Evolutionary conservation across 2,888 invertebrate genomes (phyloP).

Genomic region (Cantharis flavilabris): DNA sequence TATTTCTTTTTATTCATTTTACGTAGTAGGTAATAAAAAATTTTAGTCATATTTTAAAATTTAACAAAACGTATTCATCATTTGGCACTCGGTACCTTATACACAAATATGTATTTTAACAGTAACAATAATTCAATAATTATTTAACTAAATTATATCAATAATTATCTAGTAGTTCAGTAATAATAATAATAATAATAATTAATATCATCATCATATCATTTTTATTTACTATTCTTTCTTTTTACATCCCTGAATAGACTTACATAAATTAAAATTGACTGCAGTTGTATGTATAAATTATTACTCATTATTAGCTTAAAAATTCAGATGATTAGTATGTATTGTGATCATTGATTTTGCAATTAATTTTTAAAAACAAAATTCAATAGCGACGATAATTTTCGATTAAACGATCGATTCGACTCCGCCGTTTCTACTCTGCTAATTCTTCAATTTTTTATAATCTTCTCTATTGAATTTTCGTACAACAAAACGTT

Average conservation of each 20-base stretch:
- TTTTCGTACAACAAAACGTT: neutral
- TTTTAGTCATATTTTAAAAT: neutral
- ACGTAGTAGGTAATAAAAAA: slow-evolving; percentile 8
- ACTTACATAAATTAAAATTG: slow-evolving; percentile 9
- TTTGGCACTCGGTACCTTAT: slow-evolving; percentile 30
- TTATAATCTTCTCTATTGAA: neutral
- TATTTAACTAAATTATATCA: slow-evolving; percentile 1
- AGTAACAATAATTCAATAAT: slow-evolving; percentile 22
- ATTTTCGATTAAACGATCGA: neutral
- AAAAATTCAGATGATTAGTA: neutral
- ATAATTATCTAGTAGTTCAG: neutral
- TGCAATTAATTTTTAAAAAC: neutral
- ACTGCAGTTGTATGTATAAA: neutral
- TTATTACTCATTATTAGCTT: neutral
- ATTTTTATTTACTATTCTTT: neutral
- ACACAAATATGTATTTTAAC: slow-evolving; percentile 24
- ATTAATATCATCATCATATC: neutral
- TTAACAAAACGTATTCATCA: slow-evolving; percentile 22
- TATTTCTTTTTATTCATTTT: slow-evolving; percentile 13
- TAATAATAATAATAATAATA: neutral
- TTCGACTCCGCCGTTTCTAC: neutral
- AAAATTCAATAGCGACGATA: neutral
- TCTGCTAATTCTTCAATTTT: neutral
- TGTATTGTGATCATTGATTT: neutral
- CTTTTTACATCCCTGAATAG: slow-evolving; percentile 26